phyloP scores from a whole-genome alignment of 2,797 vertebrate genomes.

The Monodelphis domestica region DNA sequence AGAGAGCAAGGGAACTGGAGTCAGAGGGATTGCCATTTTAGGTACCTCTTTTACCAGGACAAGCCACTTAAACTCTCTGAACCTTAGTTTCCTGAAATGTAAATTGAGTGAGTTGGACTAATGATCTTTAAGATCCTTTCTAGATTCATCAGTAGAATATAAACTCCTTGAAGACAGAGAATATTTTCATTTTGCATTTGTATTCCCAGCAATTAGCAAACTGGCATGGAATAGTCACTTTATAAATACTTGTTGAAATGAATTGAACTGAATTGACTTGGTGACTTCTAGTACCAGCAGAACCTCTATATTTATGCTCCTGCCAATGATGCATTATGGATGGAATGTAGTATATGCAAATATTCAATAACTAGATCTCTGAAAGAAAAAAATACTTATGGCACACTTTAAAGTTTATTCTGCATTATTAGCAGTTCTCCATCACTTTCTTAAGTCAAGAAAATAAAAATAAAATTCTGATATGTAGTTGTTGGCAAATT shows the following conservation, averaged over 20 bases:
- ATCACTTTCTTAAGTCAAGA: neutral
- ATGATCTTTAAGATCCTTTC: neutral
- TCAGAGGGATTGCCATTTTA: neutral
- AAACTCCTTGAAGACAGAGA: neutral
- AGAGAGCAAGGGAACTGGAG: neutral
- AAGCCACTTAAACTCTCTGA: neutral
- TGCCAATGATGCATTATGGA: neutral
- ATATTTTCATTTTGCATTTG: neutral
- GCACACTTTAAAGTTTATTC: neutral
- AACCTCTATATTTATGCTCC: neutral
- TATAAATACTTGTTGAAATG: neutral
- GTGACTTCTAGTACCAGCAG: neutral
- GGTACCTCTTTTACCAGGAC: too few species aligned
- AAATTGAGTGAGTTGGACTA: neutral
- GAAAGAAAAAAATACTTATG: neutral
- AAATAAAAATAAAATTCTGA: neutral
- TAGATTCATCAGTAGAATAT: neutral
- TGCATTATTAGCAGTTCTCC: neutral
- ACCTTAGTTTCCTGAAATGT: neutral
- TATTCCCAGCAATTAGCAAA: neutral
- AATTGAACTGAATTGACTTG: neutral
- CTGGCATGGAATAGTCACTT: neutral
- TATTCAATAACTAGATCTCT: neutral
- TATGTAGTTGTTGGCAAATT: neutral
- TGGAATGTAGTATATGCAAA: neutral